A percentile compares a stretch with the other conserved stretches of the same genome.
Evolutionary conservation across 2,113 vertebrate species (phyloP).

Genomic region (Bos indicus): DNA sequence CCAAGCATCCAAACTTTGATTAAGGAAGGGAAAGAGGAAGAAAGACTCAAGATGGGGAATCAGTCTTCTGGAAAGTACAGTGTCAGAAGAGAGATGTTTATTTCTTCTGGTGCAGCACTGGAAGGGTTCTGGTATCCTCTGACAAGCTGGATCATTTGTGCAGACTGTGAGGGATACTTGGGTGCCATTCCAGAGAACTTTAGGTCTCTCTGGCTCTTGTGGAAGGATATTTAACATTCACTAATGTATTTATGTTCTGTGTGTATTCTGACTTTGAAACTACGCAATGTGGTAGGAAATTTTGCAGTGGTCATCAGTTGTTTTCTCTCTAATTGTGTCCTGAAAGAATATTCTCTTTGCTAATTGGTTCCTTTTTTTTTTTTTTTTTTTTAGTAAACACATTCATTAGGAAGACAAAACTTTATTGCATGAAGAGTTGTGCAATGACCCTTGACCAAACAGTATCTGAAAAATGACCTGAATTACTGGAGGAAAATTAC

Average conservation of each 20-base stretch:
- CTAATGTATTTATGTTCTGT: background rate
- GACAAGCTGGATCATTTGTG: background rate
- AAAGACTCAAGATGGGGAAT: fast-evolving
- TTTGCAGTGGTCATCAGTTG: background rate
- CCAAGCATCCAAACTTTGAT: no score
- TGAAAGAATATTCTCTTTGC: background rate
- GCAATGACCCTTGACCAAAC: background rate
- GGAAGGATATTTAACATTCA: background rate
- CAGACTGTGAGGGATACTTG: fast-evolving
- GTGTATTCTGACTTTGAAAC: background rate
- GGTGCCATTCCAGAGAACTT: no score
- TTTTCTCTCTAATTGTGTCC: background rate
- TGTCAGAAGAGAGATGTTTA: fast-evolving
- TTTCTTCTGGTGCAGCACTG: background rate
- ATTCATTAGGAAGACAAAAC: background rate
- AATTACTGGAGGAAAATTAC: background rate
- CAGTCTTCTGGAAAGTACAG: fast-evolving
- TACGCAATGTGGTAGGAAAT: background rate
- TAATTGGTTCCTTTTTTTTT: background rate
- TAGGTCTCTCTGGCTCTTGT: background rate
- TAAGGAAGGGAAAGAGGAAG: background rate
- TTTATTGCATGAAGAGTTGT: background rate
- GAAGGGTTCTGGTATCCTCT: background rate
- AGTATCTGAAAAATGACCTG: background rate
- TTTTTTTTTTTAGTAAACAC: background rate